These are phyloP conservation scores for Panagrolaimus sp. DNA, from an alignment of 1,140 invertebrate species.

Conservation along the genomic window DNA sequence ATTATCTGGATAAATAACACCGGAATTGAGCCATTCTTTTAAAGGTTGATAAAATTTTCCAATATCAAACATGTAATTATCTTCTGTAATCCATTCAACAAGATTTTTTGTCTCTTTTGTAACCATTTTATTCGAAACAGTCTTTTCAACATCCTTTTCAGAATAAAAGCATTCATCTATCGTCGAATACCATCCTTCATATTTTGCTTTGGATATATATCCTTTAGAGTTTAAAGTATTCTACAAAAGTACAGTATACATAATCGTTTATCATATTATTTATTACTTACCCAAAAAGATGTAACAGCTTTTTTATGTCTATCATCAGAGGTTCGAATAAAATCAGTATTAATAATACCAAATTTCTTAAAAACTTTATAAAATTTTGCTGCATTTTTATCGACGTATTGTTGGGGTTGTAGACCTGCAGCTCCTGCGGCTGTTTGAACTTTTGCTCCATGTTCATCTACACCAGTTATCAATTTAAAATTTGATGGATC, in stretches of 20 bases:
- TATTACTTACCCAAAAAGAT: not conserved
- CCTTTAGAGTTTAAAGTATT: slow-evolving; percentile 65
- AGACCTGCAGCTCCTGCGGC: not conserved
- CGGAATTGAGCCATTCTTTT: slow-evolving; percentile 57
- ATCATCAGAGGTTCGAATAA: not conserved
- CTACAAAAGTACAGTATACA: not conserved
- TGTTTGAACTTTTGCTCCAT: not conserved
- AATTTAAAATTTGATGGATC: slow-evolving; percentile 58
- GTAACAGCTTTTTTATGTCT: not conserved
- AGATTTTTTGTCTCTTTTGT: slow-evolving; percentile 56
- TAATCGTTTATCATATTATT: not conserved
- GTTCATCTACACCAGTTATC: not conserved
- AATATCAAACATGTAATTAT: slow-evolving; percentile 87
- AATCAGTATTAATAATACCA: not conserved
- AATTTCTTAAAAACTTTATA: not conserved
- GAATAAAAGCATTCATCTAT: slow-evolving; percentile 85
- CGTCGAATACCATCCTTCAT: slow-evolving; percentile 89
- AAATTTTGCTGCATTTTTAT: not conserved
- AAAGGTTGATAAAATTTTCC: slow-evolving; percentile 63
- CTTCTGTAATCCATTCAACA: slow-evolving; percentile 84
- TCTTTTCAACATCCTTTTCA: slow-evolving; percentile 69
- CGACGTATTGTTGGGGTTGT: not conserved
- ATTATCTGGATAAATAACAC: slow-evolving; percentile 56
- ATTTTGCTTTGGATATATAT: slow-evolving; percentile 76
- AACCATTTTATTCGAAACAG: slow-evolving; percentile 57